Conservation (phyloP, 2,888 invertebrate species). For the Tridacna gigas region DNA sequence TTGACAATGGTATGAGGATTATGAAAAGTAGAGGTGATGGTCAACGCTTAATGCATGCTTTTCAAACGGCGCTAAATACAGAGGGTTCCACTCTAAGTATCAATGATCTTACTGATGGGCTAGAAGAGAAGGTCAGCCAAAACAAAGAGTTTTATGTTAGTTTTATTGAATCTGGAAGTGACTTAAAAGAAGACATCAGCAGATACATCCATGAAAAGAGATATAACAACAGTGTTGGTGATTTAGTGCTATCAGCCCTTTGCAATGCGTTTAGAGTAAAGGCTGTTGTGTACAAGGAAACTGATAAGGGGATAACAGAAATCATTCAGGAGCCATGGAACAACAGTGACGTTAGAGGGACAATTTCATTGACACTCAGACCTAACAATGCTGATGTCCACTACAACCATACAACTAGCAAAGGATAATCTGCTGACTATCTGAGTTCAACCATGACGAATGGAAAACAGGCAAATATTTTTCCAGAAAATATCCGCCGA, state of each 20-base stretch:
- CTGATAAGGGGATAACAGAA: neutral
- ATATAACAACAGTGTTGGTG: neutral
- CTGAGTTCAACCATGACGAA: no score
- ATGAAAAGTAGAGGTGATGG: neutral
- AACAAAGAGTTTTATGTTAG: neutral
- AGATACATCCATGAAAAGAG: neutral
- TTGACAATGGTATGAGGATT: neutral
- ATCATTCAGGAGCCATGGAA: neutral
- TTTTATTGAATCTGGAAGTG: neutral
- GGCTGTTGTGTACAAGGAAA: neutral
- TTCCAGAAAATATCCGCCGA: no score
- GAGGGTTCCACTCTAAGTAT: neutral
- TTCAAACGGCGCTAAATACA: neutral
- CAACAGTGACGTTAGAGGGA: neutral
- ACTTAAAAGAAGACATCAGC: neutral
- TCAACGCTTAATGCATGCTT: neutral
- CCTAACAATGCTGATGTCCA: neutral
- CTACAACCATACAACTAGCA: neutral
- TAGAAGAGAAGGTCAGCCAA: neutral
- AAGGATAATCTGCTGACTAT: neutral
- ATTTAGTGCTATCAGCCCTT: neutral
- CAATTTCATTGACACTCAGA: neutral
- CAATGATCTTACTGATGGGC: neutral
- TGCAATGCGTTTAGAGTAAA: neutral
- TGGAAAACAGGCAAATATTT: no score